phyloP scores from a whole-genome alignment of 2,888 invertebrate genomes.

The Xanthostigma xanthostigma region DNA sequence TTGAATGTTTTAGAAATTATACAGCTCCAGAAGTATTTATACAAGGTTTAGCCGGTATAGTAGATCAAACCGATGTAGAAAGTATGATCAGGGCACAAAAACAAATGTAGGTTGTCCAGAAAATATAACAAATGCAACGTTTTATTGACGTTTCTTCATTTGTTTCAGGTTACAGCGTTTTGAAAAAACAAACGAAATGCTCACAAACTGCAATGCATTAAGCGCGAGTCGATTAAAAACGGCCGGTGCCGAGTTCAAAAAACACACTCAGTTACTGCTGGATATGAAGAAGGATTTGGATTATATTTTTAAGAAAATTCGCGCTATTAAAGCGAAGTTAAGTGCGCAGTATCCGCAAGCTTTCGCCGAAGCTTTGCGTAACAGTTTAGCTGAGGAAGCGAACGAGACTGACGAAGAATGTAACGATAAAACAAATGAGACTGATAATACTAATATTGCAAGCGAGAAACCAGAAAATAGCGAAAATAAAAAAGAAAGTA shows the following conservation, averaged over 20 bases:
- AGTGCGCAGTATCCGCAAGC: slow-evolving; percentile 51
- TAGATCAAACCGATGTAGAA: slow-evolving; percentile 82
- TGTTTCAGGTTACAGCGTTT: slow-evolving; percentile 75
- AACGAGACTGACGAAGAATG: slow-evolving; percentile 19
- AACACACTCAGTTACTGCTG: slow-evolving; percentile 68
- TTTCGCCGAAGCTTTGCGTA: slow-evolving; percentile 40
- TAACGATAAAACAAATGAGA: slow-evolving; percentile 22
- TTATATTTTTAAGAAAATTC: slow-evolving; percentile 82
- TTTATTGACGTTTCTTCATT: slow-evolving; percentile 2
- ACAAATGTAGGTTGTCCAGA: slow-evolving; percentile 55
- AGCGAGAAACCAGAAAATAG: neutral
- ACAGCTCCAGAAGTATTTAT: slow-evolving; percentile 84
- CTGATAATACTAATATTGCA: slow-evolving; percentile 6
- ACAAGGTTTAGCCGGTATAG: slow-evolving; percentile 83
- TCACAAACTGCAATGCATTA: slow-evolving; percentile 91
- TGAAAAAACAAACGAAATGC: slow-evolving; percentile 98
- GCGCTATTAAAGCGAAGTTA: slow-evolving; percentile 66
- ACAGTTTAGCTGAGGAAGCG: slow-evolving; percentile 18
- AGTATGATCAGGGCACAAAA: slow-evolving; percentile 81
- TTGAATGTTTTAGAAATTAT: slow-evolving; percentile 81
- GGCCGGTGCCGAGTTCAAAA: slow-evolving; percentile 78
- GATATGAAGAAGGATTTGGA: slow-evolving; percentile 94
- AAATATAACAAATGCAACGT: neutral
- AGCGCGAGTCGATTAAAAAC: slow-evolving; percentile 74
- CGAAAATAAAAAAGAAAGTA: neutral